Base-by-base conservation (phyloP, 1,140 invertebrate species). In the Linepithema humile region DNA sequence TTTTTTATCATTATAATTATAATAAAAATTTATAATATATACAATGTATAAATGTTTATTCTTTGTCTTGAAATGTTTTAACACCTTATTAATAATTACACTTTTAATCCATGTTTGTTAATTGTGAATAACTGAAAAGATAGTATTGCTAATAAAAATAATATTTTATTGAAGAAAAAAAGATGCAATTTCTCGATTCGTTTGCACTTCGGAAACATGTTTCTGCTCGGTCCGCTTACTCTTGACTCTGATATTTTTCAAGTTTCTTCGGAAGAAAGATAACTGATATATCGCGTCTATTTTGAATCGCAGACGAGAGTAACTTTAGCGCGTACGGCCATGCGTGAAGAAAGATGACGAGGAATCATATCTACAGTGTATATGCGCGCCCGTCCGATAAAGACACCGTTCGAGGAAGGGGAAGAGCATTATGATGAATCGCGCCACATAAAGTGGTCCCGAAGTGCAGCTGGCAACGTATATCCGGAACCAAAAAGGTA, bases 381-480 rank as follows among this genome's bases (percentile, higher is more conserved):
- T 69, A 38, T 17, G 48, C 62, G 23, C 17, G 48, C 32, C 48
- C 43, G 73, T 55, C 23, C 35, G 75, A 78, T 78, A 78, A 78
- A 78, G 62, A 78, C 35, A 69, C 75, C 62, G 48, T 26, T 55
- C 75, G 23, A 29, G 45, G 48, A 3, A 23, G 35, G 48, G 45
- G 20, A 40, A 26, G 40, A 77, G 48, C 75, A 55, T 78, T 78
- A 69, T 78, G 75, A 78, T 69, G 62, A 78, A 78, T 78, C 35
- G 75, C 62, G 38, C 35, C 23, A 53, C 75, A 69, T 78, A 69
- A 78, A 78, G 10, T 55, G 62, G 62, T 26, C 35, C 35, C 48
- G 45, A 69, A 78, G 62, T 69, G 62, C 75, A 78, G 48, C 73
- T 48, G 59, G 57, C 75, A 78, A 69, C 48, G 48, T 78, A 69